Percentiles rank a stretch among this genome's conserved stretches.
phyloP scores from a whole-genome alignment of 2,113 vertebrate species.

The Neolamprologus cancellatus region DNA sequence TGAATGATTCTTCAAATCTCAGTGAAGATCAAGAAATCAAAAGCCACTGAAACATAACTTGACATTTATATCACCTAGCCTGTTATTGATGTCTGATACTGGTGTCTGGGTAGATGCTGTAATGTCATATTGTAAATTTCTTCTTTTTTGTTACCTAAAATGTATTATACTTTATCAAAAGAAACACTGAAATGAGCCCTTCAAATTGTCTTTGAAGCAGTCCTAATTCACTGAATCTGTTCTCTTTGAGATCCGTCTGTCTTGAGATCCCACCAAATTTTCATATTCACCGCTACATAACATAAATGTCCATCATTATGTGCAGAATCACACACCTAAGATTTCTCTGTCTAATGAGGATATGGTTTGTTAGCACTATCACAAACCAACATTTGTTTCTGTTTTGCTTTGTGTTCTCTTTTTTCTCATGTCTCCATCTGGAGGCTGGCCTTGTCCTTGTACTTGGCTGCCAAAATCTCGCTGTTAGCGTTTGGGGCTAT shows the following conservation, averaged over 20 bases:
- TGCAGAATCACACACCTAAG: not conserved
- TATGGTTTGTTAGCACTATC: not conserved
- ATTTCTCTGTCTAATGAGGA: not conserved
- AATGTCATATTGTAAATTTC: not conserved
- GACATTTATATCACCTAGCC: not conserved
- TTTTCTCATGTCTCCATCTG: not conserved
- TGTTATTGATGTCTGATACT: not conserved
- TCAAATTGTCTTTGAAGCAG: not conserved
- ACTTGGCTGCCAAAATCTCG: not conserved
- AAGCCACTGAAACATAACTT: not conserved
- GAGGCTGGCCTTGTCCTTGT: not conserved
- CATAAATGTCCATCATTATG: not conserved
- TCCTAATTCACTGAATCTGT: not conserved
- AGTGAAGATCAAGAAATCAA: not conserved
- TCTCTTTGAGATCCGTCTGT: not conserved
- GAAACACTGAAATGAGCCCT: not conserved
- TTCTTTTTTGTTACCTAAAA: not conserved
- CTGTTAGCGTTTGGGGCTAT: not conserved
- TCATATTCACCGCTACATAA: not conserved
- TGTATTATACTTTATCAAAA: not conserved
- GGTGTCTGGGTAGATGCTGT: not conserved
- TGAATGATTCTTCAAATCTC: not conserved
- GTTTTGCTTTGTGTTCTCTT: not conserved
- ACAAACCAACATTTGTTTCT: not conserved
- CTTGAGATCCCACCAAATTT: not conserved